A percentile compares a stretch with the other conserved stretches of the same genome.
Conservation (phyloP, 2,797 vertebrate species). For the Danionella dracula region DNA sequence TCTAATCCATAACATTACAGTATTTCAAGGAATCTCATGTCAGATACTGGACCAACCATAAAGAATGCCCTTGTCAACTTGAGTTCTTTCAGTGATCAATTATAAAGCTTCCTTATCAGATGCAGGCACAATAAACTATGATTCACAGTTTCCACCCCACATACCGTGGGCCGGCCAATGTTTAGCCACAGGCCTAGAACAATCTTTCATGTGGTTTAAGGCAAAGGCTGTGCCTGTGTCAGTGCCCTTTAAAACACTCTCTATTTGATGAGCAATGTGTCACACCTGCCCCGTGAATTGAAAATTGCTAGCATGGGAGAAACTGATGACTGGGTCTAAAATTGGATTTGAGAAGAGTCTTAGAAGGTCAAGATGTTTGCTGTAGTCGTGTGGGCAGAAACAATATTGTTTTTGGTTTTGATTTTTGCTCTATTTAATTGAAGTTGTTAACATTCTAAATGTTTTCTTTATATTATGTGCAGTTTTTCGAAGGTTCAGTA, state of each 20-base stretch:
- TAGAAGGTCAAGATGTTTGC: neutral
- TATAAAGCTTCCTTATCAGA: constrained; percentile 11
- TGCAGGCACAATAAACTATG: constrained; percentile 41
- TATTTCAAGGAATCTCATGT: too few species aligned
- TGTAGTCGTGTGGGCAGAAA: neutral
- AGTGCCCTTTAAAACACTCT: constrained; percentile 54
- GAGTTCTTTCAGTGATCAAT: neutral
- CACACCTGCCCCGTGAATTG: constrained; percentile 55
- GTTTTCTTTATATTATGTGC: too few species aligned
- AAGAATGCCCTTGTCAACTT: too few species aligned
- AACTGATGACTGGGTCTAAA: constrained; percentile 54
- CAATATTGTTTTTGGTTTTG: too few species aligned
- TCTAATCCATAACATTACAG: too few species aligned
- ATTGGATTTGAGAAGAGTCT: constrained; percentile 47
- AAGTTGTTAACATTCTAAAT: too few species aligned
- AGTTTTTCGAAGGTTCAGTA: too few species aligned
- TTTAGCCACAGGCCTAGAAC: constrained; percentile 58
- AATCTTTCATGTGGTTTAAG: constrained; percentile 63
- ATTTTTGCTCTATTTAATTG: too few species aligned
- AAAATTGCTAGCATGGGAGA: constrained; percentile 52
- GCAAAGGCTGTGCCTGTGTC: constrained; percentile 55
- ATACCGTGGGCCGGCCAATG: constrained; percentile 60
- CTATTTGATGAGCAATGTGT: constrained; percentile 41
- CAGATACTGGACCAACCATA: too few species aligned
- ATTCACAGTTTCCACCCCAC: constrained; percentile 66